phyloP scores from a whole-genome alignment of 2,113 vertebrate genomes.

The Podarcis cretensis region DNA sequence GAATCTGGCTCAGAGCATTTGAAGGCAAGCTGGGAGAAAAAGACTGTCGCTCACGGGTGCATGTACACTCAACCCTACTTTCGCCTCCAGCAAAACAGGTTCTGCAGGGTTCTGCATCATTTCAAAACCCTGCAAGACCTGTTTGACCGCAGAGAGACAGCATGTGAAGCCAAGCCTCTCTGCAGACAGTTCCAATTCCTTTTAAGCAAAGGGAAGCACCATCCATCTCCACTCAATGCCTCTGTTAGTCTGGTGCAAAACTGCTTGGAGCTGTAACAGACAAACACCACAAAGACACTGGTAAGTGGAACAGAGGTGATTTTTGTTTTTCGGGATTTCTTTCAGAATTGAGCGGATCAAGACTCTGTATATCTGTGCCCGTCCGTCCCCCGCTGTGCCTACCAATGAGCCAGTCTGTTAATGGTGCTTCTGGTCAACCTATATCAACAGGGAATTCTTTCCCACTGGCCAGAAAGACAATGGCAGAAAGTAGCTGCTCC shows the following conservation, averaged over 20 bases:
- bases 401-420: too few relatives aligned
- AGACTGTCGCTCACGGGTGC: not conserved
- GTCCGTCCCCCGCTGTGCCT: too few relatives aligned
- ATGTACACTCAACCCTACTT: not conserved
- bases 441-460: not conserved
- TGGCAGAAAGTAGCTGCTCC: not conserved
- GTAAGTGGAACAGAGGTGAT: too few relatives aligned
- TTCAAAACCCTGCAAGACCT: constrained; percentile 1
- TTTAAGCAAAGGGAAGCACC: not conserved
- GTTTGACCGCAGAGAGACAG: not conserved
- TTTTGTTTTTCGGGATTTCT: too few relatives aligned
- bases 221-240: not conserved
- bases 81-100: not conserved
- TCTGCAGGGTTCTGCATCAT: not conserved
- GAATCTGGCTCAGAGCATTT: too few relatives aligned
- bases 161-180: not conserved
- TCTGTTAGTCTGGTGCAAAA: not conserved
- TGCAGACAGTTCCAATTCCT: not conserved
- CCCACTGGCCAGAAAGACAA: not conserved
- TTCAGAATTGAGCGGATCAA: not conserved
- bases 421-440: not conserved
- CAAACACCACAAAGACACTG: too few relatives aligned
- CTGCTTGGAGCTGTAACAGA: not conserved
- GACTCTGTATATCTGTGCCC: not conserved
- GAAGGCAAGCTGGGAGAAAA: not conserved